Percentiles rank a stretch among this genome's conserved stretches.
phyloP scores from a whole-genome alignment of 2,888 invertebrate species.

The Drosophila pegasa region DNA sequence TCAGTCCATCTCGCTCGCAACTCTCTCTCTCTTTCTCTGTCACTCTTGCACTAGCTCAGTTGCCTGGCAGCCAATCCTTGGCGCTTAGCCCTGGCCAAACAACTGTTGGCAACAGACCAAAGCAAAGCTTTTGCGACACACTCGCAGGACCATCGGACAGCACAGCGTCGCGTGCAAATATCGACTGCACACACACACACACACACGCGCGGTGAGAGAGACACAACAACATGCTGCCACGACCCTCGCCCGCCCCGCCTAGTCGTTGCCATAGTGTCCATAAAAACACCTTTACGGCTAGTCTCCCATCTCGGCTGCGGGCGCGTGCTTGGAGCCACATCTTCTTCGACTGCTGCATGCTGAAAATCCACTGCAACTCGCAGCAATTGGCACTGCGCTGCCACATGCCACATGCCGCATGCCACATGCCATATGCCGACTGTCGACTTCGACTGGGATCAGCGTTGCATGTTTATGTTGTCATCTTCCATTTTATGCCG shows the following conservation, averaged over 20 bases:
- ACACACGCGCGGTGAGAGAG: neutral
- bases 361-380: slow-evolving; percentile 58
- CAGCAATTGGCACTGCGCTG: slow-evolving; percentile 30
- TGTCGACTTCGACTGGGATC: slow-evolving; percentile 9
- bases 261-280: slow-evolving; percentile 53
- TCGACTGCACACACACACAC: slow-evolving; percentile 55
- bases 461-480: slow-evolving; percentile 67
- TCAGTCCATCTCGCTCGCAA: slow-evolving; percentile 32
- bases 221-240: slow-evolving; percentile 66
- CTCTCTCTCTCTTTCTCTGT: neutral
- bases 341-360: slow-evolving; percentile 72
- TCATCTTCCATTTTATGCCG: slow-evolving; percentile 56
- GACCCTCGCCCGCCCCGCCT: slow-evolving; percentile 30
- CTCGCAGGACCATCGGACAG: slow-evolving; percentile 36
- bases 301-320: neutral
- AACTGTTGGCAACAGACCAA: slow-evolving; percentile 44
- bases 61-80: slow-evolving; percentile 75
- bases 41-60: slow-evolving; percentile 24
- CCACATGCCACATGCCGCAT: slow-evolving; percentile 23
- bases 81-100: slow-evolving; percentile 59
- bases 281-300: slow-evolving; percentile 77
- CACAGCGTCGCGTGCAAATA: slow-evolving; percentile 66
- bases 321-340: slow-evolving; percentile 53
- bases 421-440: neutral
- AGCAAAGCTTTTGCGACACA: slow-evolving; percentile 21